A percentile compares a stretch with the other conserved stretches of the same genome.
Evolutionary conservation across 2,797 vertebrate genomes (phyloP).

Genomic region (Lindbergichthys nudifrons): DNA sequence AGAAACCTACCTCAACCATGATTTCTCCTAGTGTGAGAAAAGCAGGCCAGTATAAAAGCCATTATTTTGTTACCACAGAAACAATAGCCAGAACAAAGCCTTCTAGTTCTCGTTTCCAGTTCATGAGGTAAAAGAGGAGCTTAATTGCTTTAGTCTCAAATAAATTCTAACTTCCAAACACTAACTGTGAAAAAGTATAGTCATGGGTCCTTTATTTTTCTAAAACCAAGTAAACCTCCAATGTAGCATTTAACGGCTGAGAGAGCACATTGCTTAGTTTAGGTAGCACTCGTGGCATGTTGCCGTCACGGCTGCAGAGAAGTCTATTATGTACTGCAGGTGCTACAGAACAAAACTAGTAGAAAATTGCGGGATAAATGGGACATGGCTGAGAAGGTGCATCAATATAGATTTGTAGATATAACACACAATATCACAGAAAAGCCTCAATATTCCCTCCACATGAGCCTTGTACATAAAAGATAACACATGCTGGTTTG

Average conservation of each 20-base stretch:
- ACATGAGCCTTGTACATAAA: constrained; percentile 16
- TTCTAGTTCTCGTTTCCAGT: constrained; percentile 45
- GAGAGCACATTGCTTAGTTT: constrained; percentile 72
- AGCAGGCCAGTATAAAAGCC: constrained; percentile 64
- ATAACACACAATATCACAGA: constrained; percentile 28
- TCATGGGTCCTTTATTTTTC: constrained; percentile 60
- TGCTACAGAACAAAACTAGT: constrained; percentile 46
- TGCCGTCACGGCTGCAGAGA: constrained; percentile 61
- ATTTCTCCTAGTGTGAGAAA: constrained; percentile 53
- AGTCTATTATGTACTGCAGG: constrained; percentile 70
- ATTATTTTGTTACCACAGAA: constrained; percentile 64
- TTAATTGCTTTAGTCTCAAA: constrained; percentile 75
- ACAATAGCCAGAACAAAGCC: constrained; percentile 68
- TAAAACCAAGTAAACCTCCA: constrained; percentile 53
- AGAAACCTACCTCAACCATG: constrained; percentile 52
- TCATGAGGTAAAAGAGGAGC: constrained; percentile 68
- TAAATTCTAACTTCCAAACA: constrained; percentile 57
- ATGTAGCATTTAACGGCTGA: constrained; percentile 77
- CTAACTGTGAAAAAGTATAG: constrained; percentile 53
- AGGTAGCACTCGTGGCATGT: constrained; percentile 66
- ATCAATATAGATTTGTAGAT: constrained; percentile 41
- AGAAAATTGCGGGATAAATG: constrained; percentile 56
- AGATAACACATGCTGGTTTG: constrained; percentile 16
- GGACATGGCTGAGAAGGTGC: constrained; percentile 35
- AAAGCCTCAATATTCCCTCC: constrained; percentile 8